Conservation (phyloP, 2,797 vertebrate species). For the Rallus crepitans region DNA sequence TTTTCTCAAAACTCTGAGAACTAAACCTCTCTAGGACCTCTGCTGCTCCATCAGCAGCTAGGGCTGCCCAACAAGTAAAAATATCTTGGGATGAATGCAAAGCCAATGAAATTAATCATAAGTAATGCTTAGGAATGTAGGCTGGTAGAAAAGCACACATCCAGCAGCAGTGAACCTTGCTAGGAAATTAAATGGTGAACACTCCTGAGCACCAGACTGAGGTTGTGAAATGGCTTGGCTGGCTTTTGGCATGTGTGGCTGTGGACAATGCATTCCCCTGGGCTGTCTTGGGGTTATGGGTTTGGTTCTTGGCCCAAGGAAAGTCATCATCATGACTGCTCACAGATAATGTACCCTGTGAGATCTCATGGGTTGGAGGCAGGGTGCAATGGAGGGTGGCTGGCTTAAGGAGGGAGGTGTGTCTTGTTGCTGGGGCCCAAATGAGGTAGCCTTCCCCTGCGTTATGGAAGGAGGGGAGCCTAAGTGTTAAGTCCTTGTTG, state of each 20-base stretch:
- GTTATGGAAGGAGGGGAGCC: background rate
- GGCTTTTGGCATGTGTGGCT: background rate
- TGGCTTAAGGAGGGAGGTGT: background rate
- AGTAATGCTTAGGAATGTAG: background rate
- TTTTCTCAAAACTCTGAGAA: background rate
- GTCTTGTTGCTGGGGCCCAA: background rate
- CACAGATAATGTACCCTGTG: background rate
- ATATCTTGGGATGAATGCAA: background rate
- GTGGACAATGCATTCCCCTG: background rate
- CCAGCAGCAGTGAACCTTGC: background rate
- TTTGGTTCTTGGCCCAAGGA: background rate
- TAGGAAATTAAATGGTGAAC: background rate
- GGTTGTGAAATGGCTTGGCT: background rate
- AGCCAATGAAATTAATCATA: background rate
- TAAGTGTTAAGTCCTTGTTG: background rate
- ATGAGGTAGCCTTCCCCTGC: background rate
- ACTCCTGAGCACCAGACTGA: accelerated
- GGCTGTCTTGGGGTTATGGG: background rate
- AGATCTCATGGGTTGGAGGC: background rate
- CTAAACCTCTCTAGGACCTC: background rate
- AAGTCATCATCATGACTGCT: background rate
- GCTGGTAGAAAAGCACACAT: background rate
- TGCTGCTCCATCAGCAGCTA: background rate
- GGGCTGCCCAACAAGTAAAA: background rate
- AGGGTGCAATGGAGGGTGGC: background rate